Conservation (phyloP, 2,113 vertebrate species). For the Athene cunicularia region DNA sequence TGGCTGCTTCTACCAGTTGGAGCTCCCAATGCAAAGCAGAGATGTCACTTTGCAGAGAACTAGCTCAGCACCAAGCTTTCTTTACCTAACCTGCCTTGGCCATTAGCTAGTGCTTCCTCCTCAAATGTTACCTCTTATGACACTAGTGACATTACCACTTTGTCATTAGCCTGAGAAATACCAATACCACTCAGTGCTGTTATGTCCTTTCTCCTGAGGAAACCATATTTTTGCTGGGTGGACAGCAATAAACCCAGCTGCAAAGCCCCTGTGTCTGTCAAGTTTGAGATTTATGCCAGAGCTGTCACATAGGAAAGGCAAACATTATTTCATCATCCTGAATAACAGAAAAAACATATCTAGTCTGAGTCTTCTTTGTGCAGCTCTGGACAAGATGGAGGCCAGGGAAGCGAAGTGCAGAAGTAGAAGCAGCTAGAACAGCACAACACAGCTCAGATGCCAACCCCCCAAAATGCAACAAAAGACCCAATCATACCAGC, state of each 20-base stretch:
- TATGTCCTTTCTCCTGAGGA: neutral
- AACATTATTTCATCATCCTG: neutral
- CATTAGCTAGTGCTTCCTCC: neutral
- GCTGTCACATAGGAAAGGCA: neutral
- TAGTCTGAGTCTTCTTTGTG: neutral
- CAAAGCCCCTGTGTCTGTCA: neutral
- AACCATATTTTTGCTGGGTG: accelerated
- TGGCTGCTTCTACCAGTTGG: neutral
- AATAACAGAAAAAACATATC: neutral
- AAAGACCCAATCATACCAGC: neutral
- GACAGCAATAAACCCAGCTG: neutral
- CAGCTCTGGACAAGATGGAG: neutral
- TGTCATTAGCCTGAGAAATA: neutral
- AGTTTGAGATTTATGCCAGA: neutral
- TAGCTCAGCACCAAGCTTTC: neutral
- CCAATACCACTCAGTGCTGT: neutral
- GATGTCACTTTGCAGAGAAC: neutral
- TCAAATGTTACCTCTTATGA: neutral
- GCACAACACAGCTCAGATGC: neutral
- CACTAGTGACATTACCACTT: neutral
- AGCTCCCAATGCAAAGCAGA: neutral
- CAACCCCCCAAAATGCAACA: accelerated
- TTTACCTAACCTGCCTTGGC: neutral
- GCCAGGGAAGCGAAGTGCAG: neutral
- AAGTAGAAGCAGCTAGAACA: neutral